Evolutionary conservation across 2,113 vertebrate genomes (phyloP), one percentile per base, ranked within the genome.

Genomic region (Dromiciops gliroides): DNA sequence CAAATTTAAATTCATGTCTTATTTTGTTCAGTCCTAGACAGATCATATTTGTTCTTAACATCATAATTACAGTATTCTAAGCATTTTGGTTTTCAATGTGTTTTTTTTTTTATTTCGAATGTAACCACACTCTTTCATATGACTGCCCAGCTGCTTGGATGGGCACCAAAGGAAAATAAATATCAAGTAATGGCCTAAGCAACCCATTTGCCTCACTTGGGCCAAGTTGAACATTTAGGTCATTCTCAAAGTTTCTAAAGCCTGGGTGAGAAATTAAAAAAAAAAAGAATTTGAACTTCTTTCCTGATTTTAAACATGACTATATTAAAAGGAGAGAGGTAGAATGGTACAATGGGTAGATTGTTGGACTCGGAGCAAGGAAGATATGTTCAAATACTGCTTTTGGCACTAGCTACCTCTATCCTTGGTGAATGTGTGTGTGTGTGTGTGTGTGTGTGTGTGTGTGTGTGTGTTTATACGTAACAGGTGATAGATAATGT

Each of bases 1-100:
- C 95, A 90, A 96, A 94, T 47, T 92, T 92, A 95, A 93, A 96
- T 96, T 95, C 49, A 48, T 92, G 96, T 95, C 52, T 96, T 94
- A 90, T 91, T 97, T 95, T 96, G 89, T 92, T 94, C 56, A 51
- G 95, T 95, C 56, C 31, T 75, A 75, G 60, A 92, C 94, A 94
- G 53, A 93, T 92, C 19, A 51, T 90, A 89, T 93, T 97, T 94
- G 48, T 93, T 94, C 88, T 91, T 92, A 92, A 75, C 26, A 92
- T 48, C 91, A 92, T n/a, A 92, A 23, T 93, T 94, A 52, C 50
- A 93, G 24, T 89, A 16, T n/a, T 88, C 51, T 91, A 90, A 50
- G 25, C 50, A 48, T 50, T 94, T 95, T 26, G 47, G 24, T n/a
- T 93, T 96, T 95, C 90, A 92, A 95, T 7, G 48, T 56, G 31